phyloP scores from a whole-genome alignment of 2,113 vertebrate genomes.

The Verasper variegatus region DNA sequence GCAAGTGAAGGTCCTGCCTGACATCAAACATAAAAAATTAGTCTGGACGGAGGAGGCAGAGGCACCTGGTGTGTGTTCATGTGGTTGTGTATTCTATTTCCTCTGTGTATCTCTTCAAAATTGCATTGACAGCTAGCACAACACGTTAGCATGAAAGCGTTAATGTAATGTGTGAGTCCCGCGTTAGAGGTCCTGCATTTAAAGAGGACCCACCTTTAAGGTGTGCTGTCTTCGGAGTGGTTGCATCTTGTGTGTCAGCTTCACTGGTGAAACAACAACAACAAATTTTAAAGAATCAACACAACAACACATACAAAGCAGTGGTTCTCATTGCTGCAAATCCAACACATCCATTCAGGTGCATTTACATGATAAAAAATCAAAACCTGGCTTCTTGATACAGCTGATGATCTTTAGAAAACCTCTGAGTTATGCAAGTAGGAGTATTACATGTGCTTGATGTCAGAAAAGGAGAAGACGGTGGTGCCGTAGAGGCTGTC shows the following conservation, averaged over 20 bases:
- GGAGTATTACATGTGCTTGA: slow-evolving; percentile 68
- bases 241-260: slow-evolving; percentile 21
- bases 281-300: neutral
- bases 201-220: slow-evolving; percentile 51
- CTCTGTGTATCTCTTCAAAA: too few species aligned
- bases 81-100: too few species aligned
- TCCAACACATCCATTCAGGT: too few species aligned
- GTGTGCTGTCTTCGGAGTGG: slow-evolving; percentile 8
- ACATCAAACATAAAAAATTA: too few species aligned
- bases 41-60: neutral
- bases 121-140: too few species aligned
- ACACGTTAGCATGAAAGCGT: too few species aligned
- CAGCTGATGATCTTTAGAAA: neutral
- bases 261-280: slow-evolving; percentile 55
- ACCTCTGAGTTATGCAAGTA: too few species aligned
- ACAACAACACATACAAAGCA: neutral
- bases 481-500: slow-evolving; percentile 78
- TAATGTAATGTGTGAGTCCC: too few species aligned
- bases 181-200: neutral
- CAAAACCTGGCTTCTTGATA: neutral
- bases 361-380: too few species aligned
- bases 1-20: neutral
- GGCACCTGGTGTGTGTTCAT: too few species aligned
- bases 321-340: neutral
- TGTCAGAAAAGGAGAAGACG: slow-evolving; percentile 80